Base-by-base conservation (phyloP, 2,113 vertebrate genomes). In the Riparia riparia region DNA sequence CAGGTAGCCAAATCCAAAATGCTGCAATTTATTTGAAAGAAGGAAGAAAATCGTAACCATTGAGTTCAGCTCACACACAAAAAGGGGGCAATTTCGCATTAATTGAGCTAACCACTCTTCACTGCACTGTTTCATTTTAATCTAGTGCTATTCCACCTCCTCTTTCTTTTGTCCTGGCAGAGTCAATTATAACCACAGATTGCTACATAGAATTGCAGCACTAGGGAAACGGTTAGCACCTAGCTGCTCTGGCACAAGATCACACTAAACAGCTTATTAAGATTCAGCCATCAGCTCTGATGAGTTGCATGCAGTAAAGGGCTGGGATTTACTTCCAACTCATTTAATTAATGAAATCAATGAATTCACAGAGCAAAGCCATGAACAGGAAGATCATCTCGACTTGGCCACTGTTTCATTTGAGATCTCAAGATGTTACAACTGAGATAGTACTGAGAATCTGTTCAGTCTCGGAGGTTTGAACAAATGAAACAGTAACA, bases 331-430 rank as follows among this genome's bases (percentile, higher is more conserved):
- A 95, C 96, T 97, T 98, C 94, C 94, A 98, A 95, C 94, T 96
- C 95, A 96, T 98, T 98, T 98, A 98, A 98, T 98, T 98, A 97
- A 95, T 96, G 89, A 98, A 98, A 98, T 98, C 98, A 98, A 94
- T 97, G 97, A 97, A 94, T 96, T 97, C 85, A 87, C 65, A 10
- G 93, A 93, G 53, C 70, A 94, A 88, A 95, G 90, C 82, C 95
- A 97, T 65, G 93, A 95, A 69, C 86, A 77, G 89, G 73, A 95
- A 95, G 97, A 97, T 95, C 95, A 98, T 86, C 58, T 88, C 1
- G 4, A 89, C 92, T 86, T 68, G 56, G 65, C 45, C 65, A 89
- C 44, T 0, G 0, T 97, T 97, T 95, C n/a, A 16, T 93, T 72
- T 86, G 49, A 86, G 76, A 92, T 94, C 79, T 96, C 87, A 91